Conservation (phyloP, 2,888 invertebrate genomes). For the Brenthis hecate region DNA sequence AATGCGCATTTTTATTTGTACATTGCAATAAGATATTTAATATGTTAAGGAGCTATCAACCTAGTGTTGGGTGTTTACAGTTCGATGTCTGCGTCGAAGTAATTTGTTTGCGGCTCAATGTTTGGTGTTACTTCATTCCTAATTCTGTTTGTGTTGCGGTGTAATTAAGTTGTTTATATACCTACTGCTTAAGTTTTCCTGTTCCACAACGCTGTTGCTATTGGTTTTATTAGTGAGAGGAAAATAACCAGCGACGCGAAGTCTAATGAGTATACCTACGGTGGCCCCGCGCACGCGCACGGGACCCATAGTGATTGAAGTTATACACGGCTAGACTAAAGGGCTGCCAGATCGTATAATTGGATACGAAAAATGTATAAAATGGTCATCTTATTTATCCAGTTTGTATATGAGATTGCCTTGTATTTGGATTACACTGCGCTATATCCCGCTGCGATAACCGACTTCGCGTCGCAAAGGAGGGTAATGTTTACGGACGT, state of each 20-base stretch:
- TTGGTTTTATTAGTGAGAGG: constrained; percentile 37
- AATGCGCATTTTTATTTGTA: neutral
- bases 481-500: too few relatives aligned
- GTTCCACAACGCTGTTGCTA: constrained; percentile 21
- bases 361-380: too few relatives aligned
- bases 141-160: constrained; percentile 21
- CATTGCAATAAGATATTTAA: neutral
- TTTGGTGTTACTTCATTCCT: constrained; percentile 21
- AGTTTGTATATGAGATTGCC: too few relatives aligned
- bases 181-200: constrained; percentile 33
- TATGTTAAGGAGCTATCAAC: too few relatives aligned
- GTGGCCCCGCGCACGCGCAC: too few relatives aligned
- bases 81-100: neutral
- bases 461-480: too few relatives aligned
- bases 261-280: neutral
- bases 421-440: too few relatives aligned
- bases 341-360: too few relatives aligned
- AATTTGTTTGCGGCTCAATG: constrained; percentile 11
- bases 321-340: too few relatives aligned
- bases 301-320: too few relatives aligned
- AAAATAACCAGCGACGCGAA: constrained; percentile 27
- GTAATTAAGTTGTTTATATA: constrained; percentile 24
- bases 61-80: neutral
- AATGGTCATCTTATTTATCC: too few relatives aligned
- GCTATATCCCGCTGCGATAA: too few relatives aligned